Percentiles rank a stretch among this genome's conserved stretches.
Conservation (phyloP, 2,797 vertebrate species). For the Rhabdophis nuchalis region DNA sequence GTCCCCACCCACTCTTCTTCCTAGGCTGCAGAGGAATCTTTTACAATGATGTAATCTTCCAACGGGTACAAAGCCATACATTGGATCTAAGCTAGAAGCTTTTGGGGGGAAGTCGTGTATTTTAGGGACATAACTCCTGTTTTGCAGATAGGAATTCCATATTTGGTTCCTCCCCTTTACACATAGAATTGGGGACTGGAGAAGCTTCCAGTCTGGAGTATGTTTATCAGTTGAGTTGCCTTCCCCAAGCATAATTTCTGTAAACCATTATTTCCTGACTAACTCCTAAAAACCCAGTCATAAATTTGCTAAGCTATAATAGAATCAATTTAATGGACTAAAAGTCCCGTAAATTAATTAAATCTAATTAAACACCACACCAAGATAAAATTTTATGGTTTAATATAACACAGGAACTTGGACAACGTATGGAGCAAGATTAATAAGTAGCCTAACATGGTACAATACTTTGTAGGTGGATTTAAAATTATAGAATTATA, state of each 20-base stretch:
- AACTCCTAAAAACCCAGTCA: neutral
- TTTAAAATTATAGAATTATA: no score
- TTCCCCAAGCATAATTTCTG: neutral
- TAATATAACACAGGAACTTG: neutral
- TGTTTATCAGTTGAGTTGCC: neutral
- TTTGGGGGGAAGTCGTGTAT: neutral
- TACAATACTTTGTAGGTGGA: neutral
- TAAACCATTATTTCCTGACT: neutral
- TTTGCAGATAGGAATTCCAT: neutral
- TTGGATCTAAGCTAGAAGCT: no score
- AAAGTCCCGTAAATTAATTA: neutral
- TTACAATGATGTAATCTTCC: neutral
- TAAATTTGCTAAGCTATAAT: neutral
- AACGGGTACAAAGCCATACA: neutral
- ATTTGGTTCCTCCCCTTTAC: no score
- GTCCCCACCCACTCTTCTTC: neutral
- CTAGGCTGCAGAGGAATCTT: neutral
- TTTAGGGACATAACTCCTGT: neutral
- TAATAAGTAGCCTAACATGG: no score
- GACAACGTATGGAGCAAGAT: neutral
- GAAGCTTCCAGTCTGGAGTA: neutral
- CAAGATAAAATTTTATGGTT: neutral
- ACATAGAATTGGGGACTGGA: neutral
- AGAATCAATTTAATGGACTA: neutral
- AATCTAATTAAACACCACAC: neutral